Evolutionary conservation across 2,888 invertebrate genomes (phyloP), one percentile per base, ranked within the genome.

Genomic region (Gastracanthus pulcherrimus): DNA sequence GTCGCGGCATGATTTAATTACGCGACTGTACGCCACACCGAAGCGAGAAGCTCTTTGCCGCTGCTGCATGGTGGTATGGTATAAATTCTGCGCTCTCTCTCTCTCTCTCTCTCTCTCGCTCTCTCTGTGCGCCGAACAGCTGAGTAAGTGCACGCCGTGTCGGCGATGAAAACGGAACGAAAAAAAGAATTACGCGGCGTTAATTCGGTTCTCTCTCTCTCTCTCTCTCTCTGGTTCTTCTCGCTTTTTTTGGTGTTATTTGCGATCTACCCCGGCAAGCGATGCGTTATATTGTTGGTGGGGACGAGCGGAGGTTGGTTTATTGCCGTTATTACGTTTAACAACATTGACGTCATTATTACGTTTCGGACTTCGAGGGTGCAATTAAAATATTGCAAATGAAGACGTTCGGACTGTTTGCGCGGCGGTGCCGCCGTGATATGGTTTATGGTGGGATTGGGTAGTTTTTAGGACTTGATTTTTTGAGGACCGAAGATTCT

Each of bases 1-100:
- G 91, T 91, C 89, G 55, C 55, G 90, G 90, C 89, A 91, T 91
- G 91, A 91, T 91, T 91, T 91, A 91, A 91, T 91, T 91, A 91
- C 90, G 89, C 79, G 82, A 72, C 66, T n/a, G n/a, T n/a, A n/a
- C n/a, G n/a, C n/a, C n/a, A 34, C 70, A 64, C 69, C 51, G 48
- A 81, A 80, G 72, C 69, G 76, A 51, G n/a, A 48, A 75, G 64
- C 64, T 64, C 74, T 38, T 58, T n/a, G 45, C 48, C n/a, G 81
- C 74, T n/a, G 72, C 55, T 48, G 64, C 26, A 19, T 26, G 70
- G 70, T 5, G 34, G 67, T 45, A 70, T 5, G 34, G 67, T 45
- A 70, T 80, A 80, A 82, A 82, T 80, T 80, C 75, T 38, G 29
- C n/a, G n/a, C n/a, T n/a, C n/a, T n/a, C n/a, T n/a, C n/a, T n/a